Conservation (phyloP, 2,888 invertebrate species). For the Rhagium mordax region DNA sequence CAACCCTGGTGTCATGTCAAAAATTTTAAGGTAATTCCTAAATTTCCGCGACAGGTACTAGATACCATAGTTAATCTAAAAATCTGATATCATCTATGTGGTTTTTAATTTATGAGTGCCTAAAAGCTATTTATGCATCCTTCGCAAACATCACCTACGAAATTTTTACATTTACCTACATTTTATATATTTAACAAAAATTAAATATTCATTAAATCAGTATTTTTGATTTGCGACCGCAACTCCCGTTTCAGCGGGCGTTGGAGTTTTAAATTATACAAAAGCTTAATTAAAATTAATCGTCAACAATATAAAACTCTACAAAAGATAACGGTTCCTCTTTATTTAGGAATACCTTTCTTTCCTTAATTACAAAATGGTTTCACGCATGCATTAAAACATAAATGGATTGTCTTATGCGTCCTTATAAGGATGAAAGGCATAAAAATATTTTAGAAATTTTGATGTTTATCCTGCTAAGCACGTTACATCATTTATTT, state of each 20-base stretch:
- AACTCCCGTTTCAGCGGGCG: neutral
- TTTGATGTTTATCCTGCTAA: constrained; percentile 38
- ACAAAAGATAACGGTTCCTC: constrained; percentile 10
- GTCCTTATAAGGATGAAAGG: constrained; percentile 15
- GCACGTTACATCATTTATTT: constrained; percentile 35
- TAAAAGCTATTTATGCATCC: too few relatives aligned
- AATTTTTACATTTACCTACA: too few relatives aligned
- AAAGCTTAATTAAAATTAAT: constrained; percentile 12
- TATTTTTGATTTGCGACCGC: neutral
- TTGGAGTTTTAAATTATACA: constrained; percentile 3
- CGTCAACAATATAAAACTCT: constrained; percentile 1
- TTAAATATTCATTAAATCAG: neutral
- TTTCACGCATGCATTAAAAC: constrained; percentile 46
- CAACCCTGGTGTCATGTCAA: too few relatives aligned
- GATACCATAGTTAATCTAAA: too few relatives aligned
- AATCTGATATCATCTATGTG: too few relatives aligned
- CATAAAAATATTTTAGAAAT: constrained; percentile 33
- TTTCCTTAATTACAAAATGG: constrained; percentile 47
- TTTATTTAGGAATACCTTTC: neutral
- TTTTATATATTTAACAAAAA: too few relatives aligned
- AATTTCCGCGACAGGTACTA: too few relatives aligned
- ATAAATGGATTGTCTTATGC: constrained; percentile 4
- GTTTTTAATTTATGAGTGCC: too few relatives aligned
- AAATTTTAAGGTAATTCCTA: too few relatives aligned
- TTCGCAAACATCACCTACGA: too few relatives aligned